Evolutionary conservation across 2,888 invertebrate species (phyloP).

Genomic region (Drosophila anomelani): DNA sequence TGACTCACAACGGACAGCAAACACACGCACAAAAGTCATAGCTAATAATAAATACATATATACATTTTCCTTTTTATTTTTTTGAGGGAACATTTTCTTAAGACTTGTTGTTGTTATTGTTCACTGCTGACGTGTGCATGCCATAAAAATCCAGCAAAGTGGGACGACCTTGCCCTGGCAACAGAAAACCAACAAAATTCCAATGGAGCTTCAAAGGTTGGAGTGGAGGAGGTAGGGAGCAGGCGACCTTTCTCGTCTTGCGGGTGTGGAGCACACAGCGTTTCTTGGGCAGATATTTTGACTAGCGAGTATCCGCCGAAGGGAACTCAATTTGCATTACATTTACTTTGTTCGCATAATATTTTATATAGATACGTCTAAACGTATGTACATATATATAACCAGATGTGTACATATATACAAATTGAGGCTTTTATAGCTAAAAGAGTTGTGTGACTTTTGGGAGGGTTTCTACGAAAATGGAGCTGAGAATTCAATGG

Average conservation of each 20-base stretch:
- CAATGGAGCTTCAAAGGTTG: not conserved
- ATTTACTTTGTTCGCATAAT: slow-evolving; percentile 59
- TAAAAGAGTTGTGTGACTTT: slow-evolving; percentile 12
- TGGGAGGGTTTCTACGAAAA: not conserved
- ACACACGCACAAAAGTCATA: slow-evolving; percentile 48
- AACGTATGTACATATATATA: slow-evolving; percentile 40
- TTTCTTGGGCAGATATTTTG: slow-evolving; percentile 44
- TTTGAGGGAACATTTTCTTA: slow-evolving; percentile 32
- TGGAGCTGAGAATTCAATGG: slow-evolving; percentile 4
- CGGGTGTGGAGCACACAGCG: slow-evolving; percentile 2
- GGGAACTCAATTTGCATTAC: slow-evolving; percentile 76
- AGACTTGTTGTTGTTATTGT: slow-evolving; percentile 39
- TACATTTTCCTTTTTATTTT: slow-evolving; percentile 22
- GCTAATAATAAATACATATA: slow-evolving; percentile 48
- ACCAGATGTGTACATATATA: slow-evolving; percentile 40
- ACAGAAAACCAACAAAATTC: slow-evolving; percentile 24
- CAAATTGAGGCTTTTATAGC: slow-evolving; percentile 37
- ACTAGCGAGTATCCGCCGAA: slow-evolving; percentile 48
- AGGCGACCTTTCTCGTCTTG: not conserved
- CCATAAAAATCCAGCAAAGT: slow-evolving; percentile 63
- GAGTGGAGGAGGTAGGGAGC: not conserved
- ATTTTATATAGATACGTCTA: slow-evolving; percentile 34
- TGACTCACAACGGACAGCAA: slow-evolving; percentile 29
- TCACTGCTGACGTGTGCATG: slow-evolving; percentile 65
- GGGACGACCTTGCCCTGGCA: slow-evolving; percentile 59